phyloP scores from a whole-genome alignment of 2,113 vertebrate species.

The Bambusicola thoracicus region DNA sequence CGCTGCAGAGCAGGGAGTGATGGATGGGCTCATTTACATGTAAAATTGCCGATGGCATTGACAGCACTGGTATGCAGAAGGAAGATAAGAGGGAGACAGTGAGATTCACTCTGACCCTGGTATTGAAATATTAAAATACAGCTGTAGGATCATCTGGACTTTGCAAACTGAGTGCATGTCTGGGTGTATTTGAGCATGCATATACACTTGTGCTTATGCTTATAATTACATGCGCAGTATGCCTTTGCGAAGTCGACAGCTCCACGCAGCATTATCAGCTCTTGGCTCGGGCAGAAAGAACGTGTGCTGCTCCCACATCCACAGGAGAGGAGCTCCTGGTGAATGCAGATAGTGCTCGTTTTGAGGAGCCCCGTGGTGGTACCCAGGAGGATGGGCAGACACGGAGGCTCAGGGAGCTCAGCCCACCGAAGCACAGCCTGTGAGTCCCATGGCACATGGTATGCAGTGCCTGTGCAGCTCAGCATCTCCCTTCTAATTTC shows the following conservation, averaged over 20 bases:
- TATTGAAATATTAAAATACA: constrained; percentile 77
- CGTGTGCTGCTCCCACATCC: neutral
- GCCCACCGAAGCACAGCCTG: neutral
- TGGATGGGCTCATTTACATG: constrained; percentile 86
- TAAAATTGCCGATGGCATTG: constrained; percentile 84
- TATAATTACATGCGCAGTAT: accelerated
- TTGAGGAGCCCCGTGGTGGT: neutral
- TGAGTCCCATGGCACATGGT: accelerated
- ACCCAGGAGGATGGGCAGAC: neutral
- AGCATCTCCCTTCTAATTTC: neutral
- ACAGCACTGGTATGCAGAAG: constrained; percentile 76
- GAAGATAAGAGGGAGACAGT: constrained; percentile 76
- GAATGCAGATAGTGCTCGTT: neutral
- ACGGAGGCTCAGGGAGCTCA: neutral
- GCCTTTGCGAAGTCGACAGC: accelerated
- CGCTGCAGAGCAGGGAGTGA: constrained; percentile 77
- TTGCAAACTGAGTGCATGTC: neutral
- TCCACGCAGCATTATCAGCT: accelerated
- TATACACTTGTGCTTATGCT: neutral
- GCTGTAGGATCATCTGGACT: constrained; percentile 73
- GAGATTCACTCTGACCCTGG: constrained; percentile 76
- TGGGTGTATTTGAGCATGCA: neutral
- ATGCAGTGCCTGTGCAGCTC: neutral
- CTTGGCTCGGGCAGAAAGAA: neutral
- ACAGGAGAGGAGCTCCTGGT: neutral